Evolutionary conservation across 2,797 vertebrate species (phyloP).

Genomic region (Mormyrops attenuatus): DNA sequence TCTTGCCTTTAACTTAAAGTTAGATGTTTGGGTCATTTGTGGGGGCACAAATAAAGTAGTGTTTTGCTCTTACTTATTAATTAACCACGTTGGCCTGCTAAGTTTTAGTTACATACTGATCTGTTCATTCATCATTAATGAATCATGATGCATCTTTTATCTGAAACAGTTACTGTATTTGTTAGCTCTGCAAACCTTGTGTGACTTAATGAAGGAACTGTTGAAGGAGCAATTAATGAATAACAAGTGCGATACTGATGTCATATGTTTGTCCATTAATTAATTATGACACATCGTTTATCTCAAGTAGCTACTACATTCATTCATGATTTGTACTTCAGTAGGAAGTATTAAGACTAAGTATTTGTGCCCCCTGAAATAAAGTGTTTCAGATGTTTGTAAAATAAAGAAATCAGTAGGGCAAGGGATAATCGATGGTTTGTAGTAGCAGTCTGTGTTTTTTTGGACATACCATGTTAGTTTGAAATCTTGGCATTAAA

Average conservation of each 20-base stretch:
- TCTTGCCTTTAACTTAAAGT: background rate
- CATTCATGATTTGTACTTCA: background rate
- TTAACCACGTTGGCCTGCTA: background rate
- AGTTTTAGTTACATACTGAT: background rate
- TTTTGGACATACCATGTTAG: background rate
- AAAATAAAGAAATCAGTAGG: background rate
- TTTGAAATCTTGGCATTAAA: background rate
- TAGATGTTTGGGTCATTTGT: background rate
- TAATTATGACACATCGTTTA: background rate
- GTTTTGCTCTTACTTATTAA: background rate
- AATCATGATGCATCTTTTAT: background rate
- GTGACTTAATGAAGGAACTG: too few species aligned
- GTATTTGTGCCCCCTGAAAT: background rate
- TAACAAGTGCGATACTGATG: background rate
- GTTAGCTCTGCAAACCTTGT: background rate
- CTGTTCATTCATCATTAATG: background rate
- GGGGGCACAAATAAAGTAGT: background rate
- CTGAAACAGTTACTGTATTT: background rate
- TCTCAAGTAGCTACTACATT: background rate
- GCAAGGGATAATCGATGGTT: background rate
- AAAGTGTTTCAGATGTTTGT: background rate
- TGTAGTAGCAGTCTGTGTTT: background rate
- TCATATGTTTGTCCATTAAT: background rate
- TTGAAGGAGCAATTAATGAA: background rate
- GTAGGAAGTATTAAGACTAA: background rate